Base-by-base conservation (phyloP, 2,888 invertebrate species). In the Dinocampus coccinellae region DNA sequence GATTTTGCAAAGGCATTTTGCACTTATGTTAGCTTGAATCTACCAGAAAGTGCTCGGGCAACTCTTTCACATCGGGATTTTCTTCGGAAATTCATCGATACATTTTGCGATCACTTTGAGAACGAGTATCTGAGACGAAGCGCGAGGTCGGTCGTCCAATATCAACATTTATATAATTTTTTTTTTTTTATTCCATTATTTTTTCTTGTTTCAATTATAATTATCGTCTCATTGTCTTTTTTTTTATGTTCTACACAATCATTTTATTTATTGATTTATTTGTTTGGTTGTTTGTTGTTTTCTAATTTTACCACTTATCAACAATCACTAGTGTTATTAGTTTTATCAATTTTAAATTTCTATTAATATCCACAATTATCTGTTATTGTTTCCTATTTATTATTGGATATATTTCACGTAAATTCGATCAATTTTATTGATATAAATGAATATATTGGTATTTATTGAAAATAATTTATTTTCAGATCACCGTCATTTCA, bases 1-100 rank as follows among this genome's bases (percentile, higher is more conserved):
- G 95, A 96, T 88, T 97, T 97, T 88, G 95, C 96, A 81, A 94
- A 94, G 88, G 94, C 94, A 81, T 95, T 95, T 88, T 91, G 94
- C 78, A 93, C 93, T 78, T 95, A 92, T 84, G 91, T 95, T 75
- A 92, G 92, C 80, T 90, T 92, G 61, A 92, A 92, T 83, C 87
- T 93, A 75, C 90, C 91, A 36, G 94, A 94, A 79, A 90, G 90
- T 79, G 90, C 91, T 22, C 90, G 92, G 73, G 89, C 91, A 29
- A 91, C 91, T 72, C 89, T 93, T 63, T 92, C 93, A 9, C 94
- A 95, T 84, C 92, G 93, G 76, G 95, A 95, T 81, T 92, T 95
- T 82, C 90, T 95, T 75, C 91, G 92, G 80, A 95, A 93, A 88
- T 97, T 95, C 88, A 90, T 95, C 22, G 96, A 96, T 81, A 92